Conservation (phyloP, 2,113 vertebrate species). For the Periophthalmodon schlosseri region DNA sequence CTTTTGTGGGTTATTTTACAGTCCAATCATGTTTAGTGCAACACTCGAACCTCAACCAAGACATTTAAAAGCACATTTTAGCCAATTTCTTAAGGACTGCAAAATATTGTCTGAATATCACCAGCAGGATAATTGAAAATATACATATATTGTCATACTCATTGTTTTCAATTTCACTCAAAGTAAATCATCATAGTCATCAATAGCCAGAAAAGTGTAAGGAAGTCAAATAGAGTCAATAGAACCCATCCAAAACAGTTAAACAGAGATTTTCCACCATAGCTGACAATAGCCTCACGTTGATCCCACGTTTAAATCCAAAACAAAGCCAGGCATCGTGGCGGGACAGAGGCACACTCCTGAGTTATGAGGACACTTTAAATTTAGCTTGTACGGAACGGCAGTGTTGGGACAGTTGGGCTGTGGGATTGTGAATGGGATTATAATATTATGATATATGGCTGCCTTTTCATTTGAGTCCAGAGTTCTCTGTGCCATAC, state of each 20-base stretch:
- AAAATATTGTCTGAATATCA: too few relatives aligned
- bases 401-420: conserved; percentile 79
- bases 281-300: conserved; percentile 7
- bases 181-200: too few relatives aligned
- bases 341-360: conserved; percentile 53
- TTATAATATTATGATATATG: conserved; percentile 79
- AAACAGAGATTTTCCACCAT: background rate
- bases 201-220: too few relatives aligned
- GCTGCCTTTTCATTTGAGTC: conserved; percentile 58
- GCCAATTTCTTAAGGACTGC: too few relatives aligned
- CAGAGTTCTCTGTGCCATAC: conserved; percentile 53
- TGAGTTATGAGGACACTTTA: conserved; percentile 70
- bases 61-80: too few relatives aligned
- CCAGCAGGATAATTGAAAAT: too few relatives aligned
- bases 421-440: conserved; percentile 74
- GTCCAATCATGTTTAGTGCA: too few relatives aligned
- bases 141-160: too few relatives aligned
- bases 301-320: conserved; percentile 14
- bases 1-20: too few relatives aligned
- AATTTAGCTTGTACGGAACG: conserved; percentile 70
- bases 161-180: too few relatives aligned
- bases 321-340: conserved; percentile 46
- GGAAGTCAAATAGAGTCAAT: background rate
- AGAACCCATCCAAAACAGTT: background rate
- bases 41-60: too few relatives aligned